A percentile compares a stretch with the other conserved stretches of the same genome.
Conservation (phyloP, 2,797 vertebrate genomes). For the Epinephelus coioides region DNA sequence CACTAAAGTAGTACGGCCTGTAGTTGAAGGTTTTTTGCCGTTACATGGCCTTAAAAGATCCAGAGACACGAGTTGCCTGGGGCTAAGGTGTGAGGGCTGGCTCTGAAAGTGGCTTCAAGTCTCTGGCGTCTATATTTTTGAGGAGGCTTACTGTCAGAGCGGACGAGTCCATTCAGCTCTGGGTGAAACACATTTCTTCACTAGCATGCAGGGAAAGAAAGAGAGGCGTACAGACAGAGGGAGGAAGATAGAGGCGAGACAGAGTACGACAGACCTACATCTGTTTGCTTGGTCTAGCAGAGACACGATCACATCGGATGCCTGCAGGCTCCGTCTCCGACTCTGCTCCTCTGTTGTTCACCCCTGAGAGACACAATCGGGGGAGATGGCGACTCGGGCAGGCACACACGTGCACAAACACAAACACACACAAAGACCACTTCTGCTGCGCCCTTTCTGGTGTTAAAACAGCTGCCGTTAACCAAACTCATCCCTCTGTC, state of each 20-base stretch:
- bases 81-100: slow-evolving; percentile 57
- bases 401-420: slow-evolving; percentile 33
- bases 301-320: slow-evolving; percentile 72
- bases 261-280: slow-evolving; percentile 46
- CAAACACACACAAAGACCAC: slow-evolving; percentile 27
- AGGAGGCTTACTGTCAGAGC: slow-evolving; percentile 55
- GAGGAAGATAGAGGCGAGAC: slow-evolving; percentile 32
- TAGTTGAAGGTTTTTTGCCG: slow-evolving; percentile 43
- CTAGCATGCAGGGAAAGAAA: neutral
- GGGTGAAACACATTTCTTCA: slow-evolving; percentile 57
- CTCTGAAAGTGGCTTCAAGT: slow-evolving; percentile 56
- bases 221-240: slow-evolving; percentile 15
- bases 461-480: slow-evolving; percentile 53
- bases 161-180: slow-evolving; percentile 59
- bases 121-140: slow-evolving; percentile 57
- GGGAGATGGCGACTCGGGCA: slow-evolving; percentile 54
- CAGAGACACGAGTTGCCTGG: slow-evolving; percentile 41
- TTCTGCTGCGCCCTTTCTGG: slow-evolving; percentile 33
- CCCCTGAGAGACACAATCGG: slow-evolving; percentile 62
- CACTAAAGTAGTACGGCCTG: slow-evolving; percentile 31
- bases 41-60: slow-evolving; percentile 52
- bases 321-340: slow-evolving; percentile 70
- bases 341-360: slow-evolving; percentile 69
- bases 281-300: slow-evolving; percentile 74
- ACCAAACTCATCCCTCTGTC: slow-evolving; percentile 55